Evolutionary conservation across 2,888 invertebrate species (phyloP).

Genomic region (Caenorhabditis sulstoni): DNA sequence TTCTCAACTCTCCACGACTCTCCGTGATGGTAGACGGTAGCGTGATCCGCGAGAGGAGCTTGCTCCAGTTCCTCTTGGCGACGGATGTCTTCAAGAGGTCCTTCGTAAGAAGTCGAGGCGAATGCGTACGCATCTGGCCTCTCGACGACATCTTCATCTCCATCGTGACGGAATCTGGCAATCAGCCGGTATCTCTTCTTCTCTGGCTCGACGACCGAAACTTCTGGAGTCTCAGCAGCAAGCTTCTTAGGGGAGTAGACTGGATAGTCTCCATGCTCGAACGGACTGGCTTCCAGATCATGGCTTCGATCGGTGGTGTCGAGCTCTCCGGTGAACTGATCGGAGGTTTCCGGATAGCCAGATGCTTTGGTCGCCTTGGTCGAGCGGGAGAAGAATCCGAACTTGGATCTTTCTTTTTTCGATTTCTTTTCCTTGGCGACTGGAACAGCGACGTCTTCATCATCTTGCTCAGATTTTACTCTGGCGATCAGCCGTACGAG

Average conservation of each 20-base stretch:
- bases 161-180: conserved; percentile 52
- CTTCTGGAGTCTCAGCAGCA: neutral
- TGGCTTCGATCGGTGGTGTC: conserved; percentile 21
- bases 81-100: conserved; percentile 58
- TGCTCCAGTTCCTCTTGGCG: conserved; percentile 48
- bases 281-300: conserved; percentile 35
- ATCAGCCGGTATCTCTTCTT: conserved; percentile 36
- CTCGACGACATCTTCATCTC: conserved; percentile 63
- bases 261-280: conserved; percentile 36
- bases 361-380: conserved; percentile 13
- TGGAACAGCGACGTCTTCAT: neutral
- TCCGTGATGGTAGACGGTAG: conserved; percentile 60
- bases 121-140: conserved; percentile 42
- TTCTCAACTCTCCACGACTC: conserved; percentile 28
- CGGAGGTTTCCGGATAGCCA: conserved; percentile 19
- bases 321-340: conserved; percentile 27
- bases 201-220: conserved; percentile 7
- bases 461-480: conserved; percentile 21
- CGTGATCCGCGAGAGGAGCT: conserved; percentile 40
- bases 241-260: conserved; percentile 27
- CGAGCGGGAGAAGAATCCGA: conserved; percentile 29
- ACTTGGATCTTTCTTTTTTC: conserved; percentile 31
- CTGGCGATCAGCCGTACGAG: conserved; percentile 44
- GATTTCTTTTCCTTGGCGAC: conserved; percentile 30
- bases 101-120: conserved; percentile 38